These are phyloP conservation scores for Hemicrepidius hirtus DNA, from an alignment of 2,888 invertebrate genomes.

Conservation along the genomic window DNA sequence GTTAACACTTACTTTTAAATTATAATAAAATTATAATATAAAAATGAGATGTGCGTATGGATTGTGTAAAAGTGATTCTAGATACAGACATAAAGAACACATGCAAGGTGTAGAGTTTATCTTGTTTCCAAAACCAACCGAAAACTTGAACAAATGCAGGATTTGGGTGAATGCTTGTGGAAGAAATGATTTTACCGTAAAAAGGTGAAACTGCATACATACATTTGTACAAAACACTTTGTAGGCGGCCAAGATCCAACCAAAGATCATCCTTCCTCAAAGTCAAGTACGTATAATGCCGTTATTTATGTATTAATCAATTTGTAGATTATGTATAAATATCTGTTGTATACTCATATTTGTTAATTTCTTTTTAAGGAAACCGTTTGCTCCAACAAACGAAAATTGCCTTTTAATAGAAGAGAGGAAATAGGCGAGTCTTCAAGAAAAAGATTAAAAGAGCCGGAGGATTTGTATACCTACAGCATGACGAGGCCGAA, in stretches of 20 bases:
- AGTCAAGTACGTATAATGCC: no score
- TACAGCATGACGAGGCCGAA: no score
- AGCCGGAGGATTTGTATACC: no score
- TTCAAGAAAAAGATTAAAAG: no score
- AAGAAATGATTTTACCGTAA: background rate
- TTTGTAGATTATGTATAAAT: background rate
- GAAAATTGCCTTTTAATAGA: constrained; percentile 5
- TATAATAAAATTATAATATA: no score
- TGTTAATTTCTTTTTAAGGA: no score
- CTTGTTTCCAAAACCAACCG: background rate
- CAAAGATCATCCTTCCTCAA: background rate
- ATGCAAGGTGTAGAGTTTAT: background rate
- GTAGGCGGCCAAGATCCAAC: background rate
- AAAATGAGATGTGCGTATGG: no score
- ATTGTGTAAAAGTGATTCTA: no score
- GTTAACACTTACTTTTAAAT: no score
- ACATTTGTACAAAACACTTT: background rate
- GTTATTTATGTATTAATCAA: no score
- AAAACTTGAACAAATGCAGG: background rate
- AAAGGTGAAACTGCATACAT: background rate
- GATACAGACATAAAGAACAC: no score
- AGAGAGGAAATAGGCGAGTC: background rate
- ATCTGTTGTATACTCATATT: no score
- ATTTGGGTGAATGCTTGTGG: background rate
- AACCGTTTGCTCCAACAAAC: background rate